Base-by-base conservation (phyloP, 2,888 invertebrate genomes). In the Dasysyrphus tricinctus region DNA sequence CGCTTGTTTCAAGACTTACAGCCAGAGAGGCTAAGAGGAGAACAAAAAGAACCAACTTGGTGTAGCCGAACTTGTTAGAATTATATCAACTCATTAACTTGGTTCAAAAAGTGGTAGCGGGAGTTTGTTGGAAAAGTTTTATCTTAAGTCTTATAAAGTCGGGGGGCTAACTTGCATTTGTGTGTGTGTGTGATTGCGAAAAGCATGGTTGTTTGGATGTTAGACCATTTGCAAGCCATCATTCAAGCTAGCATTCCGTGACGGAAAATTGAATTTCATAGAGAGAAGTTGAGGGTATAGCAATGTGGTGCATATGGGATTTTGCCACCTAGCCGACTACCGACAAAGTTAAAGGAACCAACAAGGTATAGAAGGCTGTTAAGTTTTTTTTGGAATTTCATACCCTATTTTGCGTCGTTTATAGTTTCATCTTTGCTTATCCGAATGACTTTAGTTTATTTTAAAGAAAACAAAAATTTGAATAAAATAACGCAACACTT, bases 11-110 rank as follows among this genome's bases (percentile, higher is more conserved):
- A 19, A 79, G 37, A 61, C 12, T 69, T 61, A 44, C 37, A 19
- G 12, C 34, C 34, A 49, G 19, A 49, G 34, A 49, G 37, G 49
- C 34, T 49, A 32, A 29, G 16, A 39, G 37, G 34, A 19, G 19
- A 67, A 16, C 14, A 11, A 49, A 49, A 16, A 65, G 65, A 65
- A 12, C 24, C 59, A 42, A 44, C 51, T 59, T 47, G 29, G 5
- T 54, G 39, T 29, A 69, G 59, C 32, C 74, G 47, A 78, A 78
- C 57, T 81, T 78, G 85, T 86, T 74, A 86, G 85, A 78, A 81
- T 78, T 81, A 81, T 81, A 78, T 81, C 81, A 86, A 86, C 78
- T 86, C 85, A 86, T 86, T 81, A 82, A 75, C 70, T 79, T 75
- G 37, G 77, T 24, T 11, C 44, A 67, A 39, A 24, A 54, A 29